Evolutionary conservation across 1,140 invertebrate species (phyloP), one percentile per base, ranked within the genome.

Genomic region (Orussus abietinus): DNA sequence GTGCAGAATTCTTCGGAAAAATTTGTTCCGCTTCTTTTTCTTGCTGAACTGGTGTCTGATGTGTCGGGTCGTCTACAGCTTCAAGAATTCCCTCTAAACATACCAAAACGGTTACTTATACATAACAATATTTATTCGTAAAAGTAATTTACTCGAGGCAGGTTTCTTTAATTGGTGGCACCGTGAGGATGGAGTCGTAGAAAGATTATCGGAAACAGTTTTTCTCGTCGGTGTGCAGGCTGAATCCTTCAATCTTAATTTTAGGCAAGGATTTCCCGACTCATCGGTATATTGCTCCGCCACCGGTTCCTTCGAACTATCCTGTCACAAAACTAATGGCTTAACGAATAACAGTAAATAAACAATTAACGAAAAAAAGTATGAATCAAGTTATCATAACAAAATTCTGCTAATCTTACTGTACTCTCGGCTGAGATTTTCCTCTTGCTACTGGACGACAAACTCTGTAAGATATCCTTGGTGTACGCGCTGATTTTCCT

Each of bases 191-290:
- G n/a, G n/a, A n/a, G n/a, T n/a, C n/a, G n/a, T n/a, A n/a, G n/a
- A n/a, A n/a, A n/a, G n/a, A n/a, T n/a, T n/a, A n/a, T n/a, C n/a
- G n/a, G n/a, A n/a, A n/a, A n/a, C n/a, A n/a, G n/a, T n/a, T n/a
- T n/a, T n/a, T n/a, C n/a, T n/a, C n/a, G n/a, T n/a, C n/a, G n/a
- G n/a, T n/a, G n/a, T n/a, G n/a, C n/a, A n/a, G n/a, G n/a, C n/a
- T n/a, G n/a, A n/a, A n/a, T n/a, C n/a, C n/a, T n/a, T n/a, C n/a
- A 55, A 29, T 38, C 50, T 42, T 17, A 57, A 45, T 36, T 56
- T 57, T 13, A 55, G 43, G 11, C 38, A 48, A 1, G 33, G 33
- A 32, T 46, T 49, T 15, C 35, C 54, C 22, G 22, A 11, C 10
- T 25, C 21, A 5, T 55, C 38, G n/a, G 30, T 12, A 25, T 44